Base-by-base conservation (phyloP, 2,797 vertebrate genomes). In the Linurgus olivaceus region DNA sequence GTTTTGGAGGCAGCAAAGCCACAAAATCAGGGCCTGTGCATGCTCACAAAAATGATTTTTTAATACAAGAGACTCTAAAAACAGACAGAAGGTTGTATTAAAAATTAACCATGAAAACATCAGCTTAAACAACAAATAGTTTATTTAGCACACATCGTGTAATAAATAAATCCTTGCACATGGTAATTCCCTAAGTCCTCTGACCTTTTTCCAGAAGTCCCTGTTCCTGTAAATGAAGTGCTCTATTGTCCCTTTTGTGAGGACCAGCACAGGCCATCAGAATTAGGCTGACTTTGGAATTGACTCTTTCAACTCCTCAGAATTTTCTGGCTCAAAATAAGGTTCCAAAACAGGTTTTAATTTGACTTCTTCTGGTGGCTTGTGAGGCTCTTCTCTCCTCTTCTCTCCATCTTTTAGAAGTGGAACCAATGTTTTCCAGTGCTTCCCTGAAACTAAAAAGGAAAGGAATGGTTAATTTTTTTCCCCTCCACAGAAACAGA, bases 391-490 rank as follows among this genome's bases (percentile, higher is more conserved):
- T n/a, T 98, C 98, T 95, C 97, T 96, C 82, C 96, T 92, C 63
- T 96, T 98, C 29, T 86, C 83, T 52, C 97, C 91, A 26, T 98
- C 98, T 93, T 98, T 97, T 87, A 98, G 89, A 87, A 98, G 97
- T 0, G 98, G 98, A 77, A 98, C 98, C 86, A 98, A 95, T 0
- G 98, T 98, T 96, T 98, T 98, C 98, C 98, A 98, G 75, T 98
- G 97, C 86, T 94, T 98, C 40, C 97, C 98, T 97, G 97, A 97
- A 97, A 98, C 97, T 98, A 89, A 88, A 65, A 71, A n/a, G 6
- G 24, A 59, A 88, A 94, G 7, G 15, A 70, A 44, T 29, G 31
- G 65, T 93, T 81, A 52, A 26, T 15, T 45, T 59, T 52, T 37
- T 38, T 7, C 5, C 42, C 16, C 29, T 67, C 21, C 58, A 38